phyloP scores from a whole-genome alignment of 1,140 invertebrate genomes.

The Melanaphis sacchari region DNA sequence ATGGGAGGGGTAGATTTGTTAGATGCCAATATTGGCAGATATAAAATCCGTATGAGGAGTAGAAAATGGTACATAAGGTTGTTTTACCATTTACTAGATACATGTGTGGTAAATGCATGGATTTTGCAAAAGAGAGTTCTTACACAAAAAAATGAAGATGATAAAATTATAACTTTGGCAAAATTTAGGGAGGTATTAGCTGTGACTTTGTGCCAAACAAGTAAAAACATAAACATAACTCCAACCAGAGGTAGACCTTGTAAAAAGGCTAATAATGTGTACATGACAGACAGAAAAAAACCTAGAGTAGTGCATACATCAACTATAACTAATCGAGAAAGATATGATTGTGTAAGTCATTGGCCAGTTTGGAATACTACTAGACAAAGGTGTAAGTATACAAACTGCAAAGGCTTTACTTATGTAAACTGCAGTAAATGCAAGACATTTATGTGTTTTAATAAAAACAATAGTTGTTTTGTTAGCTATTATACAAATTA shows the following conservation, averaged over 20 bases:
- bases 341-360: background rate
- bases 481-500: background rate
- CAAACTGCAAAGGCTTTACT: background rate
- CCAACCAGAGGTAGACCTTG: background rate
- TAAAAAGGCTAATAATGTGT: background rate
- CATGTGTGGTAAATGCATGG: too few relatives aligned
- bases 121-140: slow-evolving; percentile 61
- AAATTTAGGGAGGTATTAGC: slow-evolving; percentile 47
- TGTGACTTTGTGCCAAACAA: background rate
- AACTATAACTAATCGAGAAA: too few relatives aligned
- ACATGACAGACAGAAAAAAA: background rate
- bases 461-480: background rate
- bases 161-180: slow-evolving; percentile 56
- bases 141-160: background rate
- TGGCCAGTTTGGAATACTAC: background rate
- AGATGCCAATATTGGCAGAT: too few relatives aligned
- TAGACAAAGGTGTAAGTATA: background rate
- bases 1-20: too few relatives aligned
- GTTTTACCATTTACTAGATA: too few relatives aligned
- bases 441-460: background rate
- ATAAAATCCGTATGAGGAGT: too few relatives aligned
- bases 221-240: background rate
- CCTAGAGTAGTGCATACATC: too few relatives aligned
- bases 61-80: too few relatives aligned
- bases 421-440: background rate